A percentile compares a stretch with the other conserved stretches of the same genome.
phyloP scores from a whole-genome alignment of 2,113 vertebrate genomes.

The Oreochromis tanganicae region DNA sequence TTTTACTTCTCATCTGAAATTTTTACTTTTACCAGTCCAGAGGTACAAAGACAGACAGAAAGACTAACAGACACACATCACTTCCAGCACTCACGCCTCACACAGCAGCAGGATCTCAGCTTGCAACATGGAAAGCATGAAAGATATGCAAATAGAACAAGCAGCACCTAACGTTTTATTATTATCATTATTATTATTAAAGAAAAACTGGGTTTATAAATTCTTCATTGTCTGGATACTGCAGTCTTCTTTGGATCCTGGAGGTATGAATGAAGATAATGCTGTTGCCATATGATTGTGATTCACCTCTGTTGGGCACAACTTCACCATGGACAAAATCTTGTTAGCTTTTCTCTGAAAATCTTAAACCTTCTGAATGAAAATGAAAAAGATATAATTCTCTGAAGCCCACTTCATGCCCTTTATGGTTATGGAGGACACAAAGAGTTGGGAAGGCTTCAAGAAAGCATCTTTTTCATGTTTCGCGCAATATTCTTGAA shows the following conservation, averaged over 20 bases:
- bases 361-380: not conserved
- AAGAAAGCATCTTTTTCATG: not conserved
- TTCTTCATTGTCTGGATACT: not conserved
- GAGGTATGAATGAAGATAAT: not conserved
- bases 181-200: not conserved
- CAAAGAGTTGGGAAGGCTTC: not conserved
- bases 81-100: conserved; percentile 17
- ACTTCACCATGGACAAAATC: not conserved
- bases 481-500: not conserved
- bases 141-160: conserved; percentile 8
- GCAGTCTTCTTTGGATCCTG: not conserved
- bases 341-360: not conserved
- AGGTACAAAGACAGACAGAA: conserved; percentile 13
- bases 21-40: not conserved
- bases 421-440: not conserved
- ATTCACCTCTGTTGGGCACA: not conserved
- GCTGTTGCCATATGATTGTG: not conserved
- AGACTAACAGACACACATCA: conserved; percentile 11
- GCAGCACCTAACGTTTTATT: not conserved
- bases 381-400: conserved; percentile 1
- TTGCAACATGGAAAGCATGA: conserved; percentile 68
- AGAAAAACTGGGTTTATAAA: not conserved
- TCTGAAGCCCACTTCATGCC: not conserved
- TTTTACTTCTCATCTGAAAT: conserved; percentile 23
- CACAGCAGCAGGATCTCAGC: conserved; percentile 42